Percentiles rank a stretch among this genome's conserved stretches.
phyloP scores from a whole-genome alignment of 2,888 invertebrate species.

The Melinaea menophilus region DNA sequence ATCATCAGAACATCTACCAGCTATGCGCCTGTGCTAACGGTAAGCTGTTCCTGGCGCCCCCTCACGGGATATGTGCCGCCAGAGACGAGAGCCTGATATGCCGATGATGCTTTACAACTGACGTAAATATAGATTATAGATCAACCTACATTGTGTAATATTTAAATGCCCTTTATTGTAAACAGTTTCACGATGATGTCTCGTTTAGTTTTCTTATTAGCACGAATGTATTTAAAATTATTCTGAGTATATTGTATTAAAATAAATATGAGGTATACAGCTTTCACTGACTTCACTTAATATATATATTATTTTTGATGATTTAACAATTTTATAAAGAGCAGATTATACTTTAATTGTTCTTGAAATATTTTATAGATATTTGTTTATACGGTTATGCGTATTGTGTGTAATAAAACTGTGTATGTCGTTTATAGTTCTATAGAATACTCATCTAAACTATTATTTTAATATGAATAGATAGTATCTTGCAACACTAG shows the following conservation, averaged over 20 bases:
- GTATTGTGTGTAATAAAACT: neutral
- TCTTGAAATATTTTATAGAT: neutral
- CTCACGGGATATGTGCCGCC: constrained; percentile 87
- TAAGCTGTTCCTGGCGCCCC: constrained; percentile 90
- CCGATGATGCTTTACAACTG: constrained; percentile 59
- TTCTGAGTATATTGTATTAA: neutral
- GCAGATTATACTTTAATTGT: neutral
- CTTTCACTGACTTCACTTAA: neutral
- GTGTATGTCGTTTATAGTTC: neutral
- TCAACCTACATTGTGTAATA: no score
- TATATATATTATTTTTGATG: neutral
- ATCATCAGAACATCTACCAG: constrained; percentile 87
- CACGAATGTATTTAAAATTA: constrained; percentile 11
- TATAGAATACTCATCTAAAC: neutral
- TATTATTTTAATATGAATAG: no score
- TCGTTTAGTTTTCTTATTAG: constrained; percentile 11
- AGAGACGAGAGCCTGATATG: constrained; percentile 74
- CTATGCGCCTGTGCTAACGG: constrained; percentile 95
- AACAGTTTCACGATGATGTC: neutral
- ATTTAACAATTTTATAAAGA: neutral
- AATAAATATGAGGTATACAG: neutral
- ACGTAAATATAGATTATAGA: constrained; percentile 13
- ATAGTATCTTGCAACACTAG: no score
- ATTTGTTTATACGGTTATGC: neutral
- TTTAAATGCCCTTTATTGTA: no score